phyloP scores from a whole-genome alignment of 2,888 invertebrate genomes.

The Acrobasis consociella region DNA sequence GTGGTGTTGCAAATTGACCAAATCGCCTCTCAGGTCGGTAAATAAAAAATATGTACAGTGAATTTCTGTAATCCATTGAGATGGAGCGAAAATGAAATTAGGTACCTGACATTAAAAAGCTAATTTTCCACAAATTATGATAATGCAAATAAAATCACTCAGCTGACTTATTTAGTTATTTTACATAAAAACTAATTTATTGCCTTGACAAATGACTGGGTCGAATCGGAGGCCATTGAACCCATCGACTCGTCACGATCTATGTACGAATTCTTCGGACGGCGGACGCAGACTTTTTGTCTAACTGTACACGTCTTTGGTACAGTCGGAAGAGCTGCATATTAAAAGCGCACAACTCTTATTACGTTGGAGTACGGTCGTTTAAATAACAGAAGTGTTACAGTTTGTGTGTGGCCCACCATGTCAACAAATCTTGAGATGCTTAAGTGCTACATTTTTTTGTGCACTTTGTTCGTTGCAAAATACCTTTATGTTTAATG shows the following conservation, averaged over 20 bases:
- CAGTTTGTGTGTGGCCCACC: too few species aligned
- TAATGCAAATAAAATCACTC: conserved; percentile 9
- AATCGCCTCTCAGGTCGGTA: not conserved
- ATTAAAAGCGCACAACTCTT: too few species aligned
- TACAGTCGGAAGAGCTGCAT: not conserved
- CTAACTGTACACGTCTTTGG: conserved; percentile 36
- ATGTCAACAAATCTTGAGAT: conserved; percentile 1
- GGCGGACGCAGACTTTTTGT: conserved; percentile 38
- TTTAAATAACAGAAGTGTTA: too few species aligned
- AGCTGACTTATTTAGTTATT: conserved; percentile 17
- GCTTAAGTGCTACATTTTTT: conserved; percentile 22
- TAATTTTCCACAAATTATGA: conserved; percentile 9
- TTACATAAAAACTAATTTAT: conserved; percentile 28
- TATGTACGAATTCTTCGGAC: conserved; percentile 49
- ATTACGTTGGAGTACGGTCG: too few species aligned
- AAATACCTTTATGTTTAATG: not conserved
- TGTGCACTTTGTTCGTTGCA: not conserved
- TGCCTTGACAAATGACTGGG: conserved; percentile 31
- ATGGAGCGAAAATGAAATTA: not conserved
- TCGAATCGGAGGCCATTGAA: conserved; percentile 42
- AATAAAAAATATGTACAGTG: not conserved
- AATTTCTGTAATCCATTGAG: not conserved
- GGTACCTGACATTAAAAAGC: not conserved
- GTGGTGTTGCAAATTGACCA: not conserved
- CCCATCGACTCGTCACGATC: conserved; percentile 55